phyloP scores from a whole-genome alignment of 2,888 invertebrate species.

The Lysandra bellargus region DNA sequence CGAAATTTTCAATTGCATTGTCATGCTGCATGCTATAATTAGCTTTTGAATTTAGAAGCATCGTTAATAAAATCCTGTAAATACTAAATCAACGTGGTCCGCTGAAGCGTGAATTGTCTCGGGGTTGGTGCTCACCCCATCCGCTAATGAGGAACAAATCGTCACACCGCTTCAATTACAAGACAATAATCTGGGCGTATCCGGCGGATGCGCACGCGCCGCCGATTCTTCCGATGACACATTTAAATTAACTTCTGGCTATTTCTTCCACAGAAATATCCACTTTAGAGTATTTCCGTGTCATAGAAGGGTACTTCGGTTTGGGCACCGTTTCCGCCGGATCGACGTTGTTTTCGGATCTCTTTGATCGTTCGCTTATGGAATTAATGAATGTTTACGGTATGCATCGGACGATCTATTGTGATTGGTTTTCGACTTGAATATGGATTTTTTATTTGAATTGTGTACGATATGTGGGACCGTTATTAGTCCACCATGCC shows the following conservation, averaged over 20 bases:
- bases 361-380: slow-evolving; percentile 63
- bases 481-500: background rate
- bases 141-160: slow-evolving; percentile 60
- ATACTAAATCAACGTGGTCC: slow-evolving; percentile 1
- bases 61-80: background rate
- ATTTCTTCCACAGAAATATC: slow-evolving; percentile 40
- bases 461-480: background rate
- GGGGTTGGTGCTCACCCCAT: slow-evolving; percentile 42
- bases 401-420: background rate
- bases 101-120: background rate
- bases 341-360: slow-evolving; percentile 63
- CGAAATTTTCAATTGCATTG: background rate
- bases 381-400: slow-evolving; percentile 47
- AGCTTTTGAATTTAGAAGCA: background rate
- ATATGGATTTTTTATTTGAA: background rate
- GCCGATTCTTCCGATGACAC: slow-evolving; percentile 71
- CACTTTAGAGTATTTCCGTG: slow-evolving; percentile 31
- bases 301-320: slow-evolving; percentile 41
- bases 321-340: slow-evolving; percentile 61
- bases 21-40: background rate
- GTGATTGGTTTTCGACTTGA: slow-evolving; percentile 21
- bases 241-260: slow-evolving; percentile 57
- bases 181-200: slow-evolving; percentile 68
- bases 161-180: slow-evolving; percentile 74
- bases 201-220: slow-evolving; percentile 70